phyloP scores from a whole-genome alignment of 2,888 invertebrate genomes.

The Lithosia quadra region DNA sequence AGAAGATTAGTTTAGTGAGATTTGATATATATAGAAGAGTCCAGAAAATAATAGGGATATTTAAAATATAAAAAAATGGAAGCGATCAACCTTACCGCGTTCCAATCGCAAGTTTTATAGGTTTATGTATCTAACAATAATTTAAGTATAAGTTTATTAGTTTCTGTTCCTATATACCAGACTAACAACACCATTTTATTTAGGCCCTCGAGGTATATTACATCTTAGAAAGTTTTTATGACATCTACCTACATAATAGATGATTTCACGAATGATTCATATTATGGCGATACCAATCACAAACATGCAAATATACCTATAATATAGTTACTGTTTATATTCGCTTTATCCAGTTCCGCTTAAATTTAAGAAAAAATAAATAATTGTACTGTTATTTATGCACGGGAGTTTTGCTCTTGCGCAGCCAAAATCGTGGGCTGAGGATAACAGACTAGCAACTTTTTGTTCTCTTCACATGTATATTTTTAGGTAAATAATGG shows the following conservation, averaged over 20 bases:
- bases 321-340: constrained; percentile 48
- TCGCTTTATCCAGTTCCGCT: constrained; percentile 63
- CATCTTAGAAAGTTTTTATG: constrained; percentile 3
- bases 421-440: constrained; percentile 62
- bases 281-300: constrained; percentile 9
- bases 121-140: too few species aligned
- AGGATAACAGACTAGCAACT: constrained; percentile 26
- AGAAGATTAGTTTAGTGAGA: not conserved
- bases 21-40: not conserved
- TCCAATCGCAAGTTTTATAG: too few species aligned
- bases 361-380: constrained; percentile 61
- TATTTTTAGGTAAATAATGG: too few species aligned
- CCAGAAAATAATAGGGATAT: too few species aligned
- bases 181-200: not conserved
- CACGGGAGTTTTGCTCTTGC: constrained; percentile 62
- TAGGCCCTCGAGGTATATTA: not conserved
- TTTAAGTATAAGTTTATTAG: too few species aligned
- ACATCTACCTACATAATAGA: constrained; percentile 14
- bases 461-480: not conserved
- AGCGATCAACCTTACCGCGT: too few species aligned
- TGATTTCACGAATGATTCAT: constrained; percentile 23
- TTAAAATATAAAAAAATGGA: too few species aligned
- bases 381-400: constrained; percentile 64
- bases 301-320: constrained; percentile 8
- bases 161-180: too few species aligned